Conservation (phyloP, 2,113 vertebrate species). For the Salvelinus alpinus region DNA sequence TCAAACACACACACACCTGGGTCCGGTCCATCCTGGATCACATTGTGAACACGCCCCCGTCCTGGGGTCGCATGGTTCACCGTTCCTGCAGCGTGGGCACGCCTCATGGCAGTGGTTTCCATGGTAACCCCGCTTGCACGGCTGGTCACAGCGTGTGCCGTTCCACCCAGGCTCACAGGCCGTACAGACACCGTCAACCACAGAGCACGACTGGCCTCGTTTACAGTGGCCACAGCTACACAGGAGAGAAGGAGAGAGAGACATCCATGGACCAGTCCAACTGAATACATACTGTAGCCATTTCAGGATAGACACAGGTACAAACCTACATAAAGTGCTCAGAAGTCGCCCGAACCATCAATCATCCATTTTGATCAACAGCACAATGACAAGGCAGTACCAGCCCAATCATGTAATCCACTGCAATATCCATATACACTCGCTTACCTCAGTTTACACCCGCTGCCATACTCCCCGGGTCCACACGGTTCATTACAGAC, state of each 20-base stretch:
- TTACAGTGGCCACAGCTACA: slow-evolving; percentile 87
- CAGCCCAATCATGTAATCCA: slow-evolving; percentile 17
- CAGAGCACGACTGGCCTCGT: slow-evolving; percentile 72
- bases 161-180: slow-evolving; percentile 88
- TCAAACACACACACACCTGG: slow-evolving; percentile 70
- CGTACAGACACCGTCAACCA: slow-evolving; percentile 79
- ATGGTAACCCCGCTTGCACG: slow-evolving; percentile 75
- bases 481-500: slow-evolving; percentile 78
- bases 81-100: slow-evolving; percentile 80
- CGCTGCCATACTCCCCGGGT: slow-evolving; percentile 72
- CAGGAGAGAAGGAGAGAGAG: slow-evolving; percentile 9
- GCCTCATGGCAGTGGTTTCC: slow-evolving; percentile 78
- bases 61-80: slow-evolving; percentile 76
- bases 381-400: neutral
- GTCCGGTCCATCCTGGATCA: slow-evolving; percentile 82
- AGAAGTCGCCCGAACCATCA: too few relatives aligned
- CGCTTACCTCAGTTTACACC: slow-evolving; percentile 81
- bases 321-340: too few relatives aligned
- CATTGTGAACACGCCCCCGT: slow-evolving; percentile 81
- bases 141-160: slow-evolving; percentile 79
- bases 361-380: neutral
- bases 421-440: slow-evolving; percentile 49
- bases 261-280: neutral
- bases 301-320: too few relatives aligned
- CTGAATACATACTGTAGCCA: too few relatives aligned